These are phyloP conservation scores for Rhynchonema sp. DNA, from an alignment of 2,888 invertebrate species.

Conservation along the genomic window DNA sequence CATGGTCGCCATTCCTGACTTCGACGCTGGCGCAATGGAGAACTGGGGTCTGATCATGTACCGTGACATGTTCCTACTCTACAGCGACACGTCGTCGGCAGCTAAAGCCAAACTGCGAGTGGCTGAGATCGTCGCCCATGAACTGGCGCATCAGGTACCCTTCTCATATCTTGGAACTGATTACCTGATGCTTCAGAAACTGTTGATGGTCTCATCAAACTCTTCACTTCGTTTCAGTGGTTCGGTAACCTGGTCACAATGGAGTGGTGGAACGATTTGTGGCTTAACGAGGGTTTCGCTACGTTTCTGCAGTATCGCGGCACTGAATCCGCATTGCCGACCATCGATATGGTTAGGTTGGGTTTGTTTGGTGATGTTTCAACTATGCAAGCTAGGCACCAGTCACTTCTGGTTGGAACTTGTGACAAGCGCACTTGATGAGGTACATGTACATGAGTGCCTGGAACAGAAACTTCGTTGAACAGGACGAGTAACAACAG, in stretches of 20 bases:
- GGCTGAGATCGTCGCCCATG: background rate
- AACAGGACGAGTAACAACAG: no score
- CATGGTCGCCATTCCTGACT: conserved; percentile 69
- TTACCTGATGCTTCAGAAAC: no score
- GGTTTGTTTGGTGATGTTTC: no score
- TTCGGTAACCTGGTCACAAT: background rate
- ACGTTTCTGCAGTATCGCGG: background rate
- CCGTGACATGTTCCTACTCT: background rate
- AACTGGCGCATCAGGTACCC: conserved; percentile 1
- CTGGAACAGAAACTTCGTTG: background rate
- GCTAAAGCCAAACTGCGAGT: background rate
- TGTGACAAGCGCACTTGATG: no score
- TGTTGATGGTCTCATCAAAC: no score
- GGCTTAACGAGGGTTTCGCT: background rate
- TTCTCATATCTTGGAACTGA: no score
- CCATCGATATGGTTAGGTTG: no score
- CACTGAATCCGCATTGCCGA: no score
- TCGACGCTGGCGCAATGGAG: conserved; percentile 37
- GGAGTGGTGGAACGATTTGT: background rate
- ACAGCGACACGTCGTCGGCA: background rate
- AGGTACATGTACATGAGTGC: no score
- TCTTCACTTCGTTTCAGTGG: no score
- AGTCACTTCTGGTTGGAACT: no score
- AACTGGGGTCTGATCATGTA: conserved; percentile 1
- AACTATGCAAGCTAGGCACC: no score